These are phyloP conservation scores for Rhinoraja longicauda DNA, from an alignment of 2,797 vertebrate species.

Conservation along the genomic window DNA sequence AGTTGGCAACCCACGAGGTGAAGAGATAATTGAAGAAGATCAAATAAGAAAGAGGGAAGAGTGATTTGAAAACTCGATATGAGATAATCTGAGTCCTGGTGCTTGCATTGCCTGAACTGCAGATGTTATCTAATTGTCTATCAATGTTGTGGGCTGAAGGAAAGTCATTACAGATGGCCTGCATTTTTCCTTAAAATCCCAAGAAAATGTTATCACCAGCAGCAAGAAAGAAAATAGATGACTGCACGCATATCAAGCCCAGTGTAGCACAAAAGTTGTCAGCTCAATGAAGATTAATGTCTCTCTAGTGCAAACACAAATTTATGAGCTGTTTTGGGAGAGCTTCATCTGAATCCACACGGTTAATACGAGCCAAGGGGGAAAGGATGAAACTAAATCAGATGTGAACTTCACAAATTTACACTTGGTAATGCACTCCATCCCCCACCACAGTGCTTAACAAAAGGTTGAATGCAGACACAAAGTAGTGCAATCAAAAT, in stretches of 20 bases:
- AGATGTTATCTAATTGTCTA: neutral
- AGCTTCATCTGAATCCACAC: neutral
- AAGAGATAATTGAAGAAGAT: neutral
- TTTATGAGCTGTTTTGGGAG: neutral
- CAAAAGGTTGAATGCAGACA: neutral
- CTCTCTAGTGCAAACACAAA: neutral
- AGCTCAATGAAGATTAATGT: conserved; percentile 8
- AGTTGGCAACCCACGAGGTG: neutral
- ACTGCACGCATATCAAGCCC: neutral
- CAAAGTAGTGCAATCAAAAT: neutral
- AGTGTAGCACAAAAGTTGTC: conserved; percentile 28
- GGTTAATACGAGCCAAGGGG: neutral
- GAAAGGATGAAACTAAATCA: neutral
- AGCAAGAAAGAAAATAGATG: neutral
- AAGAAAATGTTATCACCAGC: neutral
- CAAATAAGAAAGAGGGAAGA: neutral
- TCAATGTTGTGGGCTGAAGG: too few species aligned
- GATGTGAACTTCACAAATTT: conserved; percentile 8
- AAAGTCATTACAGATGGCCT: neutral
- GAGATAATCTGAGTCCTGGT: neutral
- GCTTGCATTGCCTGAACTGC: neutral
- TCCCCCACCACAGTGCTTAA: neutral
- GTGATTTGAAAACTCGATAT: neutral
- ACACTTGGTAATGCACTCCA: neutral
- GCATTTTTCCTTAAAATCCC: neutral